A percentile compares a stretch with the other conserved stretches of the same genome.
These are phyloP conservation scores for Drosophila anomalipes DNA, from an alignment of 2,888 invertebrate species.

Conservation along the genomic window DNA sequence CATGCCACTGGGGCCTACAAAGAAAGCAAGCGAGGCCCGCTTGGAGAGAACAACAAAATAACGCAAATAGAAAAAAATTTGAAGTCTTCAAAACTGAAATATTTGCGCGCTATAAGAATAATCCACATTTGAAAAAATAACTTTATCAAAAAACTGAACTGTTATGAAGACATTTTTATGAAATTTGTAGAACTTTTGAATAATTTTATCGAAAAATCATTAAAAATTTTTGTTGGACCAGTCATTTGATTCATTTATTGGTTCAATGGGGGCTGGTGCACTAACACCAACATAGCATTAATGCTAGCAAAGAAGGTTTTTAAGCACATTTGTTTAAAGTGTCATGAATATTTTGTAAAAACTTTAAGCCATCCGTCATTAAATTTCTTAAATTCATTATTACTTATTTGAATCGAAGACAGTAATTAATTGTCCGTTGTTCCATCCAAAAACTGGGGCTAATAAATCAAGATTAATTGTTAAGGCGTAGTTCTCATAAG, in stretches of 20 bases:
- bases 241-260: neutral
- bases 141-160: neutral
- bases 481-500: neutral
- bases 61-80: slow-evolving; percentile 92
- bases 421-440: too few species aligned
- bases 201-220: neutral
- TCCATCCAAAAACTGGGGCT: neutral
- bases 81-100: slow-evolving; percentile 94
- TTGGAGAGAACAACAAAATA: slow-evolving; percentile 95
- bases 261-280: neutral
- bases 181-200: neutral
- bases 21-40: slow-evolving; percentile 91
- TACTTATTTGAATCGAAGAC: neutral
- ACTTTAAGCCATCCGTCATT: neutral
- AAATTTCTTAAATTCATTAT: neutral
- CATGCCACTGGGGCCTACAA: slow-evolving; percentile 95
- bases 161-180: neutral
- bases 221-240: neutral
- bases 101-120: slow-evolving; percentile 88
- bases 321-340: neutral
- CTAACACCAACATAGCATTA: neutral
- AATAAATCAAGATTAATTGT: neutral
- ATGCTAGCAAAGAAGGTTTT: neutral
- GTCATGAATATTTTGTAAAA: neutral
- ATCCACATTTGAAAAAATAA: slow-evolving; percentile 52